phyloP scores from a whole-genome alignment of 2,113 vertebrate species.

The Suncus etruscus region DNA sequence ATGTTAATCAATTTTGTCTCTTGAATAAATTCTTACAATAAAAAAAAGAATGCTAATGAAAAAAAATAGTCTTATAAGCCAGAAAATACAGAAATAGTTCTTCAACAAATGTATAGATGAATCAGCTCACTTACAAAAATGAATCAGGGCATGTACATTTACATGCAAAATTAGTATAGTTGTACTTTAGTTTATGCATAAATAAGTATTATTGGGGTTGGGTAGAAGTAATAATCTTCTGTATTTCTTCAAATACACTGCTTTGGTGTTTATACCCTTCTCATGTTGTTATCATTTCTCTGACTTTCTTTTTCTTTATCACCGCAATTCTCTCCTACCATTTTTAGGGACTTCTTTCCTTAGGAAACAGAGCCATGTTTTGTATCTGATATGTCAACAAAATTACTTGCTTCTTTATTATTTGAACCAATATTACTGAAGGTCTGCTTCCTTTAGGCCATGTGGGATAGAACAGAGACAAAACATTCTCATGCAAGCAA shows the following conservation, averaged over 20 bases:
- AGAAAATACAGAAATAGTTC: not conserved
- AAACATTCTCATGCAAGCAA: not conserved
- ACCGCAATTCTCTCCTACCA: not conserved
- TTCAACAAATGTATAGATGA: conserved; percentile 17
- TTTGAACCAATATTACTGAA: not conserved
- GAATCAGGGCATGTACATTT: conserved; percentile 9
- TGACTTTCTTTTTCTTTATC: not conserved
- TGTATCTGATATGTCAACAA: not conserved
- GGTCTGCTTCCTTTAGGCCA: not conserved
- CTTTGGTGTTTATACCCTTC: not conserved
- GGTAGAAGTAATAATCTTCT: not conserved
- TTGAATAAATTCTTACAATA: no score
- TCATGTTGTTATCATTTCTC: not conserved
- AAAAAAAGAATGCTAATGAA: no score
- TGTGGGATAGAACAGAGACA: not conserved
- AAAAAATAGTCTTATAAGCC: no score
- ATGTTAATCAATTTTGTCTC: no score
- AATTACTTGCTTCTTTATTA: not conserved
- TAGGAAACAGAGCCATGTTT: not conserved
- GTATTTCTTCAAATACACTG: not conserved
- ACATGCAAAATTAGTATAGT: conserved; percentile 37
- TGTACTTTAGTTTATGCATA: conserved; percentile 26
- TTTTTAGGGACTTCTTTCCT: not conserved
- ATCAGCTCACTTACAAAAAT: conserved; percentile 18
- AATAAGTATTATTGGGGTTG: not conserved